These are phyloP conservation scores for Corythucha ciliata DNA, from an alignment of 2,888 invertebrate genomes.

Conservation along the genomic window DNA sequence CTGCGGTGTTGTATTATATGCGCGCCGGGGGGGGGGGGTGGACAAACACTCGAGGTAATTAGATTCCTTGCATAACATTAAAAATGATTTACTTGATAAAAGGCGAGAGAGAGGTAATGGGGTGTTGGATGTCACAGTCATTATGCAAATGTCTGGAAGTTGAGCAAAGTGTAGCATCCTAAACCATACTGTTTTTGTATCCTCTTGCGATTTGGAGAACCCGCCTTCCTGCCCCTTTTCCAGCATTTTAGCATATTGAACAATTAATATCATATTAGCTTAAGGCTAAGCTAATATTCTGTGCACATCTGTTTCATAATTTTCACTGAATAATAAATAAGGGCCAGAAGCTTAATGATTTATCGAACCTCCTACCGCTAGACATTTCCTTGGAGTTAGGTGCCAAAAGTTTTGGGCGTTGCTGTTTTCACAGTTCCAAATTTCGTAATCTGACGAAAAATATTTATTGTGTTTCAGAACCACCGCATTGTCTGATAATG, in stretches of 20 bases:
- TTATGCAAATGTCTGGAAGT: slow-evolving; percentile 33
- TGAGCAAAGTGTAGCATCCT: slow-evolving; percentile 28
- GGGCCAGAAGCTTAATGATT: too few relatives aligned
- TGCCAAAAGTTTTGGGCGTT: too few relatives aligned
- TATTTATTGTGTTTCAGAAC: slow-evolving; percentile 26
- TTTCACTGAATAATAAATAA: too few relatives aligned
- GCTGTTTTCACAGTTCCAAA: neutral
- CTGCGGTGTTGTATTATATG: too few relatives aligned
- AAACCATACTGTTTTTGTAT: slow-evolving; percentile 2
- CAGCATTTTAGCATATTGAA: slow-evolving; percentile 34
- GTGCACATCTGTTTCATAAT: too few relatives aligned
- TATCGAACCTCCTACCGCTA: too few relatives aligned
- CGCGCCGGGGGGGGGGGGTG: too few relatives aligned
- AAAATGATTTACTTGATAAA: slow-evolving; percentile 30
- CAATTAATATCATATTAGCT: slow-evolving; percentile 35
- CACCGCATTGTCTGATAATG: slow-evolving; percentile 27
- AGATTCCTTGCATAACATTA: slow-evolving; percentile 32
- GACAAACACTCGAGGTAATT: slow-evolving; percentile 24
- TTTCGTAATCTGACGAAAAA: neutral
- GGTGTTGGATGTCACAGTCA: slow-evolving; percentile 30
- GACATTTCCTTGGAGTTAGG: too few relatives aligned
- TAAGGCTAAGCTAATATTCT: slow-evolving; percentile 19
- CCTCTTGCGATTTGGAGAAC: slow-evolving; percentile 20
- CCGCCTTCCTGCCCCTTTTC: slow-evolving; percentile 20
- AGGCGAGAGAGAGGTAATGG: slow-evolving; percentile 25